Evolutionary conservation across 53 echinoderm and acorn worm genomes (phyloP).

Genomic region (Hippasteria phrygiana): DNA sequence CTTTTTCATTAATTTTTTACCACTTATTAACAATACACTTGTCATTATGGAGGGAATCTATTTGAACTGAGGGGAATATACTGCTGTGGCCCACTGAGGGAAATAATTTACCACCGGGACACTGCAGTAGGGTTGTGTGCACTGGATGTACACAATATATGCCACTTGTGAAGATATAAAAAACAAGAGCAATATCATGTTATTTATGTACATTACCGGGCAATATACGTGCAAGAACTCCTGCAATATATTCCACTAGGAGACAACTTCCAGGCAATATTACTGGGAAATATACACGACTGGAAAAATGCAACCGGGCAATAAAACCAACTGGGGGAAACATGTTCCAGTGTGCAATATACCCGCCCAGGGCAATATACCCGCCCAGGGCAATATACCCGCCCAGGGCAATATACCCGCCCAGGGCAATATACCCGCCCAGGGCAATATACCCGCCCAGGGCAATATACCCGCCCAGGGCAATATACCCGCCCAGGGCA

Average conservation of each 20-base stretch:
- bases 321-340: background rate
- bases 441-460: background rate
- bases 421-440: background rate
- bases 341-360: background rate
- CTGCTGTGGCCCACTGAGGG: background rate
- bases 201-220: background rate
- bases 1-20: background rate
- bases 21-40: slow-evolving; percentile 22
- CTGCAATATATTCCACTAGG: too few species aligned
- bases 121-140: too few species aligned
- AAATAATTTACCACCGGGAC: background rate
- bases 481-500: background rate
- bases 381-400: slow-evolving; percentile 1
- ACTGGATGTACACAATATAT: too few species aligned
- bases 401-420: background rate
- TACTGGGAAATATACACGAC: background rate
- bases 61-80: background rate
- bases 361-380: background rate
- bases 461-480: background rate
- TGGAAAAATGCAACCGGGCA: background rate
- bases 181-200: background rate
- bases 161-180: background rate
- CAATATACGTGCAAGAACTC: background rate
- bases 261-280: background rate
- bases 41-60: background rate